These are phyloP conservation scores for Sinocyclocheilus grahami DNA, from an alignment of 2,113 vertebrate genomes.

Conservation along the genomic window DNA sequence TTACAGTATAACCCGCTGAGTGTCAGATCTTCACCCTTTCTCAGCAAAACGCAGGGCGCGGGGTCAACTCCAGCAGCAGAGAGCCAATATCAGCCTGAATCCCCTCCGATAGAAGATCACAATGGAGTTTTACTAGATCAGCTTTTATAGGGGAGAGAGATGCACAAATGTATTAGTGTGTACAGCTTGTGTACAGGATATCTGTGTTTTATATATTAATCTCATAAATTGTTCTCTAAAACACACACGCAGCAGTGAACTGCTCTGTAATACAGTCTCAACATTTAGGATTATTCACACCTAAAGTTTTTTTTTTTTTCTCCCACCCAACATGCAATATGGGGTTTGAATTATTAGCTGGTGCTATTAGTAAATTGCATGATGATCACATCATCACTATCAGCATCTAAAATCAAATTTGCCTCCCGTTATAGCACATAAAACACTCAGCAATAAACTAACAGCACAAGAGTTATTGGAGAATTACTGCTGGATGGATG, in stretches of 20 bases:
- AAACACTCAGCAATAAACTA: conserved; percentile 52
- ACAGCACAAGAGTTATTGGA: conserved; percentile 38
- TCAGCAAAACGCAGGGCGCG: conserved; percentile 31
- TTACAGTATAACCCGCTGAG: conserved; percentile 31
- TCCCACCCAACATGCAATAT: background rate
- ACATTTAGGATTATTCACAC: conserved; percentile 48
- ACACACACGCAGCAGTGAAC: background rate
- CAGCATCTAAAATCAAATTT: conserved; percentile 53
- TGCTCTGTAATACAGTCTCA: conserved; percentile 37
- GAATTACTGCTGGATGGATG: conserved; percentile 46
- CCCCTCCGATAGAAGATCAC: conserved; percentile 3
- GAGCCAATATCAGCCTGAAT: conserved; percentile 31
- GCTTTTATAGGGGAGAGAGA: conserved; percentile 35
- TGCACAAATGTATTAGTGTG: conserved; percentile 37
- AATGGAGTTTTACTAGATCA: conserved; percentile 40
- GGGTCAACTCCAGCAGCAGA: conserved; percentile 32
- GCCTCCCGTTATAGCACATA: conserved; percentile 28
- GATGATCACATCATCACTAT: conserved; percentile 62
- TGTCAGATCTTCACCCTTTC: conserved; percentile 37
- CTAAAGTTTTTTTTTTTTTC: background rate
- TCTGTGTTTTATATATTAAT: conserved; percentile 18
- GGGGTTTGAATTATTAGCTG: conserved; percentile 52
- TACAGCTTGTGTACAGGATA: background rate
- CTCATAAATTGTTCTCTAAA: conserved; percentile 26
- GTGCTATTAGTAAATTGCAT: conserved; percentile 59